Evolutionary conservation across 2,888 invertebrate genomes (phyloP).

Genomic region (Camponotus fellah): DNA sequence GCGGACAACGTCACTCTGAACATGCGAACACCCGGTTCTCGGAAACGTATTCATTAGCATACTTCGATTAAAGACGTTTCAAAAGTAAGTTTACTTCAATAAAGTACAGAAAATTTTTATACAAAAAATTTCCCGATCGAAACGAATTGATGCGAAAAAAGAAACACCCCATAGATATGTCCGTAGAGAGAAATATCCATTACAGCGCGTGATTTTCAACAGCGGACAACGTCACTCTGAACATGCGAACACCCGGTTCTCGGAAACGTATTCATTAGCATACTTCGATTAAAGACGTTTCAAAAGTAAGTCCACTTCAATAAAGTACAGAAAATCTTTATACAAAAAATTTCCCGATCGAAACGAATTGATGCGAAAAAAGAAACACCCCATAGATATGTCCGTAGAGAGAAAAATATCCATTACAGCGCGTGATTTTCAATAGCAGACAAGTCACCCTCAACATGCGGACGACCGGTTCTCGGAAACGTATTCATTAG

Average conservation of each 20-base stretch:
- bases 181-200: conserved; percentile 14
- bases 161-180: not conserved
- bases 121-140: not conserved
- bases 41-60: conserved; percentile 52
- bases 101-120: not conserved
- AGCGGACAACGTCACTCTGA: conserved; percentile 10
- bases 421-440: conserved; percentile 36
- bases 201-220: conserved; percentile 40
- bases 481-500: conserved; percentile 48
- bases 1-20: conserved; percentile 6
- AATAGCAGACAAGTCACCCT: conserved; percentile 24
- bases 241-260: not conserved
- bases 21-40: not conserved
- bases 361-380: not conserved
- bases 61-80: not conserved
- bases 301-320: not conserved
- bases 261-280: conserved; percentile 51
- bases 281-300: conserved; percentile 3
- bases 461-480: not conserved
- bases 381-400: not conserved
- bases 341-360: not conserved
- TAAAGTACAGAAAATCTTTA: not conserved
- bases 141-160: not conserved
- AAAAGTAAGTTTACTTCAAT: not conserved
- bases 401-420: conserved; percentile 7